Conservation (phyloP, 2,113 vertebrate genomes). For the Peromyscus maniculatus region DNA sequence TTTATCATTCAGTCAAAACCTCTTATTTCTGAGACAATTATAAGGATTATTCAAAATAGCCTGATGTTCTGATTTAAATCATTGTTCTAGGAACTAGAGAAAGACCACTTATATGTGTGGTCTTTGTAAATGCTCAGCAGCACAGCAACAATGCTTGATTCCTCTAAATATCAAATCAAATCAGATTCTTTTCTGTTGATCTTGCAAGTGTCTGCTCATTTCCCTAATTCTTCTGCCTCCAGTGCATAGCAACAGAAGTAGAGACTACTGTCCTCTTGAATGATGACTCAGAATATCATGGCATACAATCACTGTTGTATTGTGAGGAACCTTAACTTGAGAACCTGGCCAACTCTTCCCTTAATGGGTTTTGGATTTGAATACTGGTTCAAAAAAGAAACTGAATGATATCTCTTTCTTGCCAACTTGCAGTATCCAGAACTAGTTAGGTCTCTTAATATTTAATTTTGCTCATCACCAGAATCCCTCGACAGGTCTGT, state of each 20-base stretch:
- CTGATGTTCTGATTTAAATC: not conserved
- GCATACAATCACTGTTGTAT: not conserved
- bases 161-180: not conserved
- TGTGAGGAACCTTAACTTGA: not conserved
- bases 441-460: not conserved
- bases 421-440: not conserved
- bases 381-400: not conserved
- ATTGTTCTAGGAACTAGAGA: not conserved
- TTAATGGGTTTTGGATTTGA: not conserved
- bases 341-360: not conserved
- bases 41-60: not conserved
- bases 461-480: not conserved
- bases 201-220: not conserved
- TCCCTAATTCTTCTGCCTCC: not conserved
- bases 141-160: not conserved
- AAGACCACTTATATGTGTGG: not conserved
- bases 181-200: not conserved
- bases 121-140: not conserved
- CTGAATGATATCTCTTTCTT: not conserved
- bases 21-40: not conserved
- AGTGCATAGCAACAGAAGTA: not conserved
- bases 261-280: not conserved
- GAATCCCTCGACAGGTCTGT: no score
- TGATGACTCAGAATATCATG: not conserved
- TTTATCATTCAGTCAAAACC: not conserved